A percentile compares a stretch with the other conserved stretches of the same genome.
These are phyloP conservation scores for Acrossocheilus wenchowensis DNA, from an alignment of 2,797 vertebrate genomes.

Conservation along the genomic window DNA sequence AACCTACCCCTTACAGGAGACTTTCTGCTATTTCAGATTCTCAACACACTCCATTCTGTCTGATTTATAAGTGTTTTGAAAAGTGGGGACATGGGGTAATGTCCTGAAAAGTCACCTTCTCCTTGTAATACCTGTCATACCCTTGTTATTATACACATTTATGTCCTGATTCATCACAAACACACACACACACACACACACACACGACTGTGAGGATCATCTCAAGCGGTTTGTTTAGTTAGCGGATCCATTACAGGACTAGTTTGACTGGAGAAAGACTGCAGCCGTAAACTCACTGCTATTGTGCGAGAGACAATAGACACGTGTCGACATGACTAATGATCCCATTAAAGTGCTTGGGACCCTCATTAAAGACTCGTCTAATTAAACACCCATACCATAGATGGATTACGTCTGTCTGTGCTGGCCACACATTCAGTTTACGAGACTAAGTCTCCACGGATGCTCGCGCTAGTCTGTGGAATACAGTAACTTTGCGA, in stretches of 20 bases:
- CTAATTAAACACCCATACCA: conserved; percentile 63
- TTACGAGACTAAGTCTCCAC: no score
- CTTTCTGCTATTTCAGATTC: no score
- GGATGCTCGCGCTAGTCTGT: neutral
- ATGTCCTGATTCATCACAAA: no score
- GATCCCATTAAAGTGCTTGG: conserved; percentile 68
- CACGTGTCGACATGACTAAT: conserved; percentile 65
- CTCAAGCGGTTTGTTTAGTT: neutral
- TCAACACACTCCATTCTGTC: no score
- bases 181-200: no score
- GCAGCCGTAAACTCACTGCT: conserved; percentile 51
- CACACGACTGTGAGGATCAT: neutral
- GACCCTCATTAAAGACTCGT: conserved; percentile 62
- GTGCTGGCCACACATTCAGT: no score
- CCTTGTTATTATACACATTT: no score
- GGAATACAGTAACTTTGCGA: neutral
- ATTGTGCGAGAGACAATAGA: conserved; percentile 54
- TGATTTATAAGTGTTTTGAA: no score
- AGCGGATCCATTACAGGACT: neutral
- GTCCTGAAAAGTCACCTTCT: no score
- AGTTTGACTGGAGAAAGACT: conserved; percentile 14
- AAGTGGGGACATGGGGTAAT: no score
- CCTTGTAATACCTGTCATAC: no score
- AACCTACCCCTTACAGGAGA: no score
- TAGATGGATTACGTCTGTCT: neutral